Conservation (phyloP, 2,888 invertebrate species). For the Mythimna albipuncta region DNA sequence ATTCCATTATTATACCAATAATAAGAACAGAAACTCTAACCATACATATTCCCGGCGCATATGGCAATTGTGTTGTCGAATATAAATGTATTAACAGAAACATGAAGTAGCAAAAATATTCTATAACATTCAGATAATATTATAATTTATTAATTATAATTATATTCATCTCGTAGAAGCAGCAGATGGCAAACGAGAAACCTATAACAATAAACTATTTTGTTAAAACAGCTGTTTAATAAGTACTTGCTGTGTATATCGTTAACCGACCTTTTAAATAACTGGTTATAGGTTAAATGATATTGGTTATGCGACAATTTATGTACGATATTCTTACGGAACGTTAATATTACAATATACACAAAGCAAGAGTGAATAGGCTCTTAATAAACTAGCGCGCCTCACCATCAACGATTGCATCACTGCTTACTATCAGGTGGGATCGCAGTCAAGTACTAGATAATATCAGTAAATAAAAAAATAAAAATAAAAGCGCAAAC, state of each 20-base stretch:
- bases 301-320: slow-evolving; percentile 7
- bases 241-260: slow-evolving; percentile 4
- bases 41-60: background rate
- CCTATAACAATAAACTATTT: slow-evolving; percentile 32
- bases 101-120: background rate
- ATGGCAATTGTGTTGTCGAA: background rate
- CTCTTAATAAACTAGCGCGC: too few relatives aligned
- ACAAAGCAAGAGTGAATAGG: too few relatives aligned
- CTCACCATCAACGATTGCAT: too few relatives aligned
- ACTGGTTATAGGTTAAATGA: background rate
- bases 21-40: background rate
- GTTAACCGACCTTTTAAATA: background rate
- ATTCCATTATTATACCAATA: too few relatives aligned
- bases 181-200: slow-evolving; percentile 45
- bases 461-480: too few relatives aligned
- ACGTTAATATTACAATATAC: too few relatives aligned
- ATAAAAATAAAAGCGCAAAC: too few relatives aligned
- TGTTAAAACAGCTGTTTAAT: slow-evolving; percentile 38
- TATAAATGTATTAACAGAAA: background rate
- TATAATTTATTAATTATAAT: background rate
- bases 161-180: slow-evolving; percentile 9
- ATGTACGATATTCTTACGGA: slow-evolving; percentile 7
- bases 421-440: too few relatives aligned
- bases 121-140: background rate
- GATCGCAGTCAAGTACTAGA: too few relatives aligned